Evolutionary conservation across 2,797 vertebrate species (phyloP).

Genomic region (Urosaurus nigricauda): DNA sequence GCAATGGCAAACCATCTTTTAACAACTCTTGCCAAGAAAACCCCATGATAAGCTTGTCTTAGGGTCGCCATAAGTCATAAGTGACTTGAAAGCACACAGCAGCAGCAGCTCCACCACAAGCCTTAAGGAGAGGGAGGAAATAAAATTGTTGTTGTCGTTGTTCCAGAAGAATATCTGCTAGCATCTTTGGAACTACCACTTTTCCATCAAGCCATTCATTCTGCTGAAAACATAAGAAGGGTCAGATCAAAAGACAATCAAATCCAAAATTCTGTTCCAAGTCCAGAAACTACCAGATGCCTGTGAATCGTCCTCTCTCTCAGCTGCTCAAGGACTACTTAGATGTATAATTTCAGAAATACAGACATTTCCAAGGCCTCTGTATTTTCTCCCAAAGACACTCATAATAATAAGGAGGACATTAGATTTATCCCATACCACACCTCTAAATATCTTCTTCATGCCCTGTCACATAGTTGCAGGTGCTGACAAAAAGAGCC

Average conservation of each 20-base stretch:
- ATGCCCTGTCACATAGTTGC: too few relatives aligned
- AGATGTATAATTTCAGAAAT: slow-evolving; percentile 39
- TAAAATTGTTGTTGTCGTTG: too few relatives aligned
- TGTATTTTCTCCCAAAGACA: slow-evolving; percentile 6
- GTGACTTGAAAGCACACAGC: too few relatives aligned
- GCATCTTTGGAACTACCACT: slow-evolving; percentile 3
- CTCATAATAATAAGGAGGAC: not conserved
- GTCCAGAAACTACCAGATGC: too few relatives aligned
- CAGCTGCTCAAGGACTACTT: not conserved
- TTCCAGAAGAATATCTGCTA: not conserved
- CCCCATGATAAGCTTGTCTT: too few relatives aligned
- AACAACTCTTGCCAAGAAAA: too few relatives aligned
- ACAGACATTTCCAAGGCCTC: not conserved
- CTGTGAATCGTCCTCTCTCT: not conserved
- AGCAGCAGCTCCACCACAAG: too few relatives aligned
- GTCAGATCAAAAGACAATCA: too few relatives aligned
- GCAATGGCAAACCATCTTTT: too few relatives aligned
- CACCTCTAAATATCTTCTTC: not conserved
- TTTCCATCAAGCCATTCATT: not conserved
- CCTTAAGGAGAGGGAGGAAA: too few relatives aligned
- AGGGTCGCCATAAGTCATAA: too few relatives aligned
- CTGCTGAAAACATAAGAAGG: not conserved
- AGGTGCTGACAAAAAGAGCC: not conserved
- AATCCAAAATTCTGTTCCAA: too few relatives aligned
- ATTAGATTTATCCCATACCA: not conserved